Evolutionary conservation across 2,888 invertebrate genomes (phyloP).

Genomic region (Iphiclides podalirius): DNA sequence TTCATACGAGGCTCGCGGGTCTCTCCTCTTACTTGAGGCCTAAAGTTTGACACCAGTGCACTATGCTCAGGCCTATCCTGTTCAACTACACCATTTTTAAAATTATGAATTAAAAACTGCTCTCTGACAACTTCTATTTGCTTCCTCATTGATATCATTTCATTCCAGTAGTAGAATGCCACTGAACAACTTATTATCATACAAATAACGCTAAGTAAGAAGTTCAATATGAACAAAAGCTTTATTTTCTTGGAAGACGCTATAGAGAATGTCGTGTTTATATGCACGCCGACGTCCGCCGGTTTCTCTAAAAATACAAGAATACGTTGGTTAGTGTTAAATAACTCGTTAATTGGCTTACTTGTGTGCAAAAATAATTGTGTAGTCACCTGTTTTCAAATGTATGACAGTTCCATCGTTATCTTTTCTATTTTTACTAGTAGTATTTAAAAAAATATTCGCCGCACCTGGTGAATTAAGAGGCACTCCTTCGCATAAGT

Average conservation of each 20-base stretch:
- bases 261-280: constrained; percentile 70
- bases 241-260: constrained; percentile 76
- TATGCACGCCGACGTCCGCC: constrained; percentile 68
- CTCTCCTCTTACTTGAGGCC: constrained; percentile 39
- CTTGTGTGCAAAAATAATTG: constrained; percentile 30
- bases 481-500: constrained; percentile 64
- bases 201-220: constrained; percentile 63
- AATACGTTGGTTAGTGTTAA: no score
- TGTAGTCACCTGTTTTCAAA: constrained; percentile 69
- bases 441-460: constrained; percentile 71
- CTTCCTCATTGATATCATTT: constrained; percentile 60
- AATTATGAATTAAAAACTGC: constrained; percentile 51
- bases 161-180: constrained; percentile 70
- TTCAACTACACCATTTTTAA: constrained; percentile 36
- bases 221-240: constrained; percentile 66
- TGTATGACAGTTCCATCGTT: constrained; percentile 70
- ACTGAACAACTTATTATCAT: constrained; percentile 62
- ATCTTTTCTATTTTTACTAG: constrained; percentile 58
- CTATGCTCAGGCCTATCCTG: constrained; percentile 48
- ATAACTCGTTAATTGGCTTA: no score
- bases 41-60: constrained; percentile 44
- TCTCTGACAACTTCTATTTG: constrained; percentile 62
- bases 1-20: constrained; percentile 50
- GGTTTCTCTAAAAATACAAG: constrained; percentile 63
- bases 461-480: constrained; percentile 66